These are phyloP conservation scores for Petrosia ficiformis DNA, from an alignment of 37 sponge, comb jelly and placozoan species.

Conservation along the genomic window DNA sequence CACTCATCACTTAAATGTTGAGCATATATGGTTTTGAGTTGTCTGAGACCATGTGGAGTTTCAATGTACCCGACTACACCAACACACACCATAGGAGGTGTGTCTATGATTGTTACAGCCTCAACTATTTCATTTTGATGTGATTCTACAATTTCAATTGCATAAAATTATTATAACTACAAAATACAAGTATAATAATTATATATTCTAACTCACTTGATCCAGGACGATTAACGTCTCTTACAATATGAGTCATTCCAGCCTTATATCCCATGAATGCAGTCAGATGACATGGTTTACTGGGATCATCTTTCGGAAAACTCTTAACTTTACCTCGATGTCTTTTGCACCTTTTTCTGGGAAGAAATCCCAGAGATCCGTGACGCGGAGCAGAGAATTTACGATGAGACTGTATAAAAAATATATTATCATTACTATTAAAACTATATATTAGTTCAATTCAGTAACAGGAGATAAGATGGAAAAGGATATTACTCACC, in stretches of 20 bases:
- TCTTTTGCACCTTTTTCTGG: constrained; percentile 89
- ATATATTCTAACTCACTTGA: constrained; percentile 75
- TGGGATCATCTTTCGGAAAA: constrained; percentile 96
- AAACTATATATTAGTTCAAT: neutral
- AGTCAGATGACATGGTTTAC: constrained; percentile 92
- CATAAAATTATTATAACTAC: neutral
- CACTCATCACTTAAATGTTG: constrained; percentile 97
- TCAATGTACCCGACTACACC: constrained; percentile 98
- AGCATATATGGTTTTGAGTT: constrained; percentile 94
- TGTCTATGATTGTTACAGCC: constrained; percentile 96
- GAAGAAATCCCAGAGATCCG: constrained; percentile 98
- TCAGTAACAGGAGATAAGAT: neutral
- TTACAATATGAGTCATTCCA: constrained; percentile 98
- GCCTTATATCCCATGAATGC: constrained; percentile 99
- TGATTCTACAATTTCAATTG: constrained; percentile 43
- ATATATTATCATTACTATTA: too few relatives aligned
- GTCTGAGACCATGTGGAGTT: constrained; percentile 94
- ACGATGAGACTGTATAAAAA: constrained; percentile 85
- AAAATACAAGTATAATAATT: neutral
- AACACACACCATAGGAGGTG: constrained; percentile 93
- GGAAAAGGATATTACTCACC: constrained; percentile 9
- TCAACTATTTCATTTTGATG: constrained; percentile 97
- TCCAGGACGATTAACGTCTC: constrained; percentile 90
- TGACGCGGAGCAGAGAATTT: constrained; percentile 98
- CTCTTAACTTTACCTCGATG: constrained; percentile 98